Evolutionary conservation across 2,113 vertebrate genomes (phyloP).

Genomic region (Caretta caretta): DNA sequence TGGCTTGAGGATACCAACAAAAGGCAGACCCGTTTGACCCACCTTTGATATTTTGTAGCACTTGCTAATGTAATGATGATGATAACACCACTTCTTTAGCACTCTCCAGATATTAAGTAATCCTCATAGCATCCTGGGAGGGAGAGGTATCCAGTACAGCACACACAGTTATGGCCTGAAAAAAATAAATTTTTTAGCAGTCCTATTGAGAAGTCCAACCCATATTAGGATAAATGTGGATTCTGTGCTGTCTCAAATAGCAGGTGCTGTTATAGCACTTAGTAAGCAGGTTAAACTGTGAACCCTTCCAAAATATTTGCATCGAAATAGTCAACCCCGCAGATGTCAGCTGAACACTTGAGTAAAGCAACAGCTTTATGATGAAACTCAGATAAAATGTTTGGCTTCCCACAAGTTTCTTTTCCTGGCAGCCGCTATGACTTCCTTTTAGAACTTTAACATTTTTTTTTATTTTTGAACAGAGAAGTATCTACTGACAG

Average conservation of each 20-base stretch:
- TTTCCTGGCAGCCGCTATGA: constrained; percentile 31
- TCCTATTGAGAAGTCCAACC: neutral
- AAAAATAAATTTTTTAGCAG: neutral
- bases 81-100: neutral
- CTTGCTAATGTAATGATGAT: neutral
- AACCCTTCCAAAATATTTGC: constrained; percentile 37
- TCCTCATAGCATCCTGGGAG: neutral
- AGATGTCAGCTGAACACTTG: constrained; percentile 30
- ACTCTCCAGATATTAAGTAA: neutral
- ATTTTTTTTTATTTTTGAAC: constrained; percentile 6
- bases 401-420: constrained; percentile 45
- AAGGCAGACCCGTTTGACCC: fast-evolving
- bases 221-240: neutral
- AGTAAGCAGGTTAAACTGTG: neutral
- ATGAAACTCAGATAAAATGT: constrained; percentile 56
- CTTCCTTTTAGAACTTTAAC: constrained; percentile 43
- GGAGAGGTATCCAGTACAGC: neutral
- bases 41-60: neutral
- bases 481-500: constrained; percentile 23
- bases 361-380: constrained; percentile 48
- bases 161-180: neutral
- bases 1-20: neutral
- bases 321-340: neutral
- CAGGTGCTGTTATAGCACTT: neutral
- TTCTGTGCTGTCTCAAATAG: neutral